Conservation (phyloP, 2,888 invertebrate genomes). For the Teleogryllus oceanicus region DNA sequence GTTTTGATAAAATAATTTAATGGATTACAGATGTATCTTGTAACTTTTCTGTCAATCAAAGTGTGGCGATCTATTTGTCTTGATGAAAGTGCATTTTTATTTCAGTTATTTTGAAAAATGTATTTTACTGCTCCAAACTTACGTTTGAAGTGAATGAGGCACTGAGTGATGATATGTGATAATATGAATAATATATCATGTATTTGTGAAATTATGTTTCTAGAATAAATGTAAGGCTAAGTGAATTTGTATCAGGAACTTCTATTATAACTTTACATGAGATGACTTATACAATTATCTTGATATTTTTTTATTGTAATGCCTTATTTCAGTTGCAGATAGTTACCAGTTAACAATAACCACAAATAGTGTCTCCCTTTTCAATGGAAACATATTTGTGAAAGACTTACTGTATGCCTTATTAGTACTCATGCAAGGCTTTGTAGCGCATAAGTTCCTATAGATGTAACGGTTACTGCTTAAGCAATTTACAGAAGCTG, state of each 20-base stretch:
- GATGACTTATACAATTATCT: constrained; percentile 12
- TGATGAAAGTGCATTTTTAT: no score
- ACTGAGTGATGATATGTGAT: no score
- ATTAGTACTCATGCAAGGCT: background rate
- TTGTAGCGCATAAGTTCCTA: background rate
- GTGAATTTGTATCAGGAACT: background rate
- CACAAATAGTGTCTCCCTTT: background rate
- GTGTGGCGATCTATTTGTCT: no score
- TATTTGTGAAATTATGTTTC: no score
- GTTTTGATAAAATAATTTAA: no score
- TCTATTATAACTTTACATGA: background rate
- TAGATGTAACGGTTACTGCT: background rate
- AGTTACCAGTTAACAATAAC: background rate
- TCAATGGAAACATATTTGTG: background rate
- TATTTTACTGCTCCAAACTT: no score
- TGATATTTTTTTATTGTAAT: background rate
- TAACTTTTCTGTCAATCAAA: no score
- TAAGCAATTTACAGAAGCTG: background rate
- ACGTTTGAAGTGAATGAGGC: no score
- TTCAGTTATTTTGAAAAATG: no score
- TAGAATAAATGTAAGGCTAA: background rate
- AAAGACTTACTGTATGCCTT: constrained; percentile 1
- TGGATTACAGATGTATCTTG: no score
- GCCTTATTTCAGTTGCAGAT: constrained; percentile 18
- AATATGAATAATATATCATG: no score